These are phyloP conservation scores for Lasioglossum lativentre DNA, from an alignment of 2,888 invertebrate genomes.

Conservation along the genomic window DNA sequence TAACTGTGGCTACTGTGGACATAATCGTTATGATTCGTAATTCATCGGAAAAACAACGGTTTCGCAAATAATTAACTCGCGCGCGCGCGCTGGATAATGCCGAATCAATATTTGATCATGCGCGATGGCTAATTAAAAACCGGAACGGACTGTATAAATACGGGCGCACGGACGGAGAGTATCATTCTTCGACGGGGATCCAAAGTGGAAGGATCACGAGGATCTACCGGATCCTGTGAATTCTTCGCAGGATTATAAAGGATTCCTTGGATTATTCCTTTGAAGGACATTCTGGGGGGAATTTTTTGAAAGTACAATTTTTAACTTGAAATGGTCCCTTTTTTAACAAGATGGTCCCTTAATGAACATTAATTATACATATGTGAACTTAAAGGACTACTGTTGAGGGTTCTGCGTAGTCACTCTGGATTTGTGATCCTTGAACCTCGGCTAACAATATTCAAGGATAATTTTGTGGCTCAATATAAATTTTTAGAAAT, in stretches of 20 bases:
- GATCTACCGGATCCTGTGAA: not conserved
- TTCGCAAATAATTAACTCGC: constrained; percentile 1
- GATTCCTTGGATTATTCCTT: not conserved
- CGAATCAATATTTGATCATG: constrained; percentile 8
- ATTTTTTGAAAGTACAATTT: not conserved
- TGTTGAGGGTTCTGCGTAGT: not conserved
- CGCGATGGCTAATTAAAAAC: not conserved
- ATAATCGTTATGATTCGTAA: not conserved
- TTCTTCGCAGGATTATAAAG: not conserved
- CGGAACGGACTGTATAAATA: not conserved
- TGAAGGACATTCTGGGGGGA: not conserved
- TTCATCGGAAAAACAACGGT: not conserved
- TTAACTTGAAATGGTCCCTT: not conserved
- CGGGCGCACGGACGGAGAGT: not conserved
- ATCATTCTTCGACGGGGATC: not conserved
- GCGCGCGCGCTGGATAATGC: not conserved
- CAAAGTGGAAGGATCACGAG: not conserved
- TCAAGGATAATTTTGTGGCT: not conserved
- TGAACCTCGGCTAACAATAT: not conserved
- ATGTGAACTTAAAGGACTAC: too few relatives aligned
- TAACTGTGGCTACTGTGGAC: not conserved
- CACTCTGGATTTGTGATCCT: too few relatives aligned
- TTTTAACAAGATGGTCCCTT: not conserved
- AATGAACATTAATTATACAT: not conserved
- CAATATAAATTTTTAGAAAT: not conserved